phyloP scores from a whole-genome alignment of 2,797 vertebrate species.

The Leucoraja ocellata region DNA sequence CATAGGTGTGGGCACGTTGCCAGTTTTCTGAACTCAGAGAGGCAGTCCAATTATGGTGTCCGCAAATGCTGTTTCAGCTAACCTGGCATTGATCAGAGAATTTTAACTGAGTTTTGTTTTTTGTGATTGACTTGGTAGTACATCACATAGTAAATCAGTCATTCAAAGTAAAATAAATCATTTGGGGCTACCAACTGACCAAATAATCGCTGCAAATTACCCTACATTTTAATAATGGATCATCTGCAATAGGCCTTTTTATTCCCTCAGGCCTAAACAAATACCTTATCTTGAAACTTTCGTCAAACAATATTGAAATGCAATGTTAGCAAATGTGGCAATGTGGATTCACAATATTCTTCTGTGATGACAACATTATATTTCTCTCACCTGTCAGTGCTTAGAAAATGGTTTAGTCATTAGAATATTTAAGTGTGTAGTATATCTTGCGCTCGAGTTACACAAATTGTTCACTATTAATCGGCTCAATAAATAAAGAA shows the following conservation, averaged over 20 bases:
- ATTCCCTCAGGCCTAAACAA: background rate
- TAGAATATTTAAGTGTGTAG: background rate
- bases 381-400: background rate
- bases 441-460: background rate
- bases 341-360: background rate
- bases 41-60: background rate
- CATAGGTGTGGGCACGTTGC: background rate
- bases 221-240: background rate
- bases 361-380: too few species aligned
- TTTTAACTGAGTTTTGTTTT: background rate
- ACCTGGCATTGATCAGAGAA: background rate
- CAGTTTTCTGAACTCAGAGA: background rate
- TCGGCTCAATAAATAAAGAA: background rate
- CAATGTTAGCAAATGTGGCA: background rate
- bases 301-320: background rate
- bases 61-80: background rate
- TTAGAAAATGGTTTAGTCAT: background rate
- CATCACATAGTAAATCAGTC: background rate
- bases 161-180: background rate
- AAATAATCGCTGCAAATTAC: background rate
- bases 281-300: too few species aligned
- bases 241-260: background rate
- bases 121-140: background rate
- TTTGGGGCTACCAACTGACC: background rate
- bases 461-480: background rate